Evolutionary conservation across 2,888 invertebrate species (phyloP).

Genomic region (Pyrrhosoma nymphula): DNA sequence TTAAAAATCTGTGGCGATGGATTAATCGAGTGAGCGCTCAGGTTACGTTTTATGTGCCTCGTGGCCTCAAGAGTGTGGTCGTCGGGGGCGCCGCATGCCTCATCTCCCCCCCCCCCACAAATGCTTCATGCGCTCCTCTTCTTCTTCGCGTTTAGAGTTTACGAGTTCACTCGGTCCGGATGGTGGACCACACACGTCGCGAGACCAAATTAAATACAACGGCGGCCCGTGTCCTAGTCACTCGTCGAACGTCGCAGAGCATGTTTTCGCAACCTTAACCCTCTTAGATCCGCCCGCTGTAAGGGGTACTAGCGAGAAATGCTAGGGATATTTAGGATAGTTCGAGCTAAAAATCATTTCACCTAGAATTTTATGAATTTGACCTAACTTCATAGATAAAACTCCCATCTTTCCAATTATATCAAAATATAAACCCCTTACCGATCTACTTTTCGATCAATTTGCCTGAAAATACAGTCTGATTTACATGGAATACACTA

Average conservation of each 20-base stretch:
- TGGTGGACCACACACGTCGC: not conserved
- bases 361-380: too few species aligned
- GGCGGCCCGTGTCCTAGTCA: not conserved
- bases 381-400: too few species aligned
- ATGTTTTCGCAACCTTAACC: not conserved
- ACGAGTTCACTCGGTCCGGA: not conserved
- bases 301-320: too few species aligned
- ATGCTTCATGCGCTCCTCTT: not conserved
- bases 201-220: not conserved
- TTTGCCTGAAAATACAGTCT: too few species aligned
- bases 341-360: too few species aligned
- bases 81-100: not conserved
- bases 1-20: slow-evolving; percentile 27
- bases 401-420: too few species aligned
- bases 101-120: not conserved
- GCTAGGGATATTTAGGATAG: too few species aligned
- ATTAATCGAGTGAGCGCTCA: slow-evolving; percentile 2
- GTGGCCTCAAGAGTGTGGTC: not conserved
- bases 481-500: too few species aligned
- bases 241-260: not conserved
- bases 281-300: too few species aligned
- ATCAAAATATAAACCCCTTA: too few species aligned
- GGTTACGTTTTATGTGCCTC: not conserved
- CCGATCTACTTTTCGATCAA: too few species aligned
- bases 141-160: not conserved